Percentiles rank a stretch among this genome's conserved stretches.
These are phyloP conservation scores for Nesidiocoris tenuis DNA, from an alignment of 2,888 invertebrate genomes.

Conservation along the genomic window DNA sequence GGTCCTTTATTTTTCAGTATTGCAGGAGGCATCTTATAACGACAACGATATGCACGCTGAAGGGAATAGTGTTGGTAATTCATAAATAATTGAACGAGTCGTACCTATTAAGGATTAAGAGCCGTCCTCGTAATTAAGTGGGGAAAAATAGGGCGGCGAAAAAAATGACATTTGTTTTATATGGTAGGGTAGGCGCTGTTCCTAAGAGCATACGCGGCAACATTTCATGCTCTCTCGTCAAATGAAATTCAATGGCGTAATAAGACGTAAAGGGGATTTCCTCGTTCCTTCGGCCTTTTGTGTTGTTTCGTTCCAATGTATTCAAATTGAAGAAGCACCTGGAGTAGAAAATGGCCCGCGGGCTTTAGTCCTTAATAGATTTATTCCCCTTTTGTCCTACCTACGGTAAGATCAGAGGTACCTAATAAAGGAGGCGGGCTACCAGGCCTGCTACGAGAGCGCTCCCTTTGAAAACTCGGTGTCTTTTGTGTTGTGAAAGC, in stretches of 20 bases:
- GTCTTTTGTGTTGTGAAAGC: neutral
- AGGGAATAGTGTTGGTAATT: neutral
- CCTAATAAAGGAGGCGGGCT: neutral
- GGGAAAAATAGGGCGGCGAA: neutral
- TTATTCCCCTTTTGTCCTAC: slow-evolving; percentile 19
- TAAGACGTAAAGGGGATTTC: neutral
- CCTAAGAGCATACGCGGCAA: neutral
- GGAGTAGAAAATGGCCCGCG: neutral
- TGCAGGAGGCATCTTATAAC: no score
- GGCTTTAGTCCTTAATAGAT: slow-evolving; percentile 9
- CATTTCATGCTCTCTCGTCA: neutral
- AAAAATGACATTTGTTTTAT: neutral
- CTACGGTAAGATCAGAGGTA: neutral
- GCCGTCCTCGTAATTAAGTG: neutral
- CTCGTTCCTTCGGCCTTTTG: neutral
- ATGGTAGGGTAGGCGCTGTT: neutral
- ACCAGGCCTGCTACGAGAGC: slow-evolving; percentile 1
- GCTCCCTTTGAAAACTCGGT: neutral
- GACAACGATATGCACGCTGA: no score
- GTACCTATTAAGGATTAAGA: neutral
- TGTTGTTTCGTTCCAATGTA: neutral
- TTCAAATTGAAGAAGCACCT: neutral
- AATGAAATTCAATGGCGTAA: neutral
- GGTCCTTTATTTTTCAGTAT: no score
- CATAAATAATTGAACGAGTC: neutral